Percentiles rank a stretch among this genome's conserved stretches.
These are phyloP conservation scores for Fragum fragum DNA, from an alignment of 2,888 invertebrate genomes.

Conservation along the genomic window DNA sequence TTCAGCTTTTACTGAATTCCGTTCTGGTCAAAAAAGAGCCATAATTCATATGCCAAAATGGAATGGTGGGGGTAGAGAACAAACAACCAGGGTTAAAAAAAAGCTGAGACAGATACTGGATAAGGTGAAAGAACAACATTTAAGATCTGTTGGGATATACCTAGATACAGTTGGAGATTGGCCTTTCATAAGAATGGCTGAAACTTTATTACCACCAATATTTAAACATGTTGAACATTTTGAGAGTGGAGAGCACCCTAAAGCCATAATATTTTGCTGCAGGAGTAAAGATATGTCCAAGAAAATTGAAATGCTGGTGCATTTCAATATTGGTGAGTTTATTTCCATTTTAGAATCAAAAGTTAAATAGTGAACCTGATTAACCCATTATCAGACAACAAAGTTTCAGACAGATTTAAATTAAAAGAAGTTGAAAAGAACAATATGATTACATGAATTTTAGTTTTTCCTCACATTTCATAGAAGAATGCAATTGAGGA, in stretches of 20 bases:
- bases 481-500: too few relatives aligned
- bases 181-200: background rate
- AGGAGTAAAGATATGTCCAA: background rate
- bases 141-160: background rate
- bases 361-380: too few relatives aligned
- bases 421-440: too few relatives aligned
- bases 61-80: background rate
- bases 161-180: background rate
- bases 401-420: too few relatives aligned
- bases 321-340: constrained; percentile 7
- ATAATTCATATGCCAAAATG: background rate
- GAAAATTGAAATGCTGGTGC: background rate
- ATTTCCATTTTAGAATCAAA: too few relatives aligned
- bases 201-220: background rate
- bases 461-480: too few relatives aligned
- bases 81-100: background rate
- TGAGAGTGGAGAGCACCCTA: background rate
- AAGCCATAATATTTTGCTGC: background rate
- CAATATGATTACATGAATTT: too few relatives aligned
- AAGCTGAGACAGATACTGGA: background rate
- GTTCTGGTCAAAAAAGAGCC: too few relatives aligned
- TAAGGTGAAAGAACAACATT: background rate
- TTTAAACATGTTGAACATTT: background rate
- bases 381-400: too few relatives aligned
- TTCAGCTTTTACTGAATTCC: too few relatives aligned